Evolutionary conservation across 1,140 invertebrate genomes (phyloP).

Genomic region (Caenorhabditis latens): DNA sequence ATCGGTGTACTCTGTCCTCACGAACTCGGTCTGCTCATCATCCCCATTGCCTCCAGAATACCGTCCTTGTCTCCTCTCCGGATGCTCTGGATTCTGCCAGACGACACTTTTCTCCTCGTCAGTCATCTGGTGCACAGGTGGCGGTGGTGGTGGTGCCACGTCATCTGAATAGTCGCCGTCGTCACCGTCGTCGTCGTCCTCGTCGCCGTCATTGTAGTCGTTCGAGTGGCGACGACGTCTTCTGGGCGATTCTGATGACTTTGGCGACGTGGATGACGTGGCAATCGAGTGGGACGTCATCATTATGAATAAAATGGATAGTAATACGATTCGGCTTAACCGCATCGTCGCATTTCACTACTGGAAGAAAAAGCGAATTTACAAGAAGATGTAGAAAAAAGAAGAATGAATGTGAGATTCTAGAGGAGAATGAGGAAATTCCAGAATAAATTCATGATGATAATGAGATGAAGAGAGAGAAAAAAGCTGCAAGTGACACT

Average conservation of each 20-base stretch:
- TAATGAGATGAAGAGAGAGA: background rate
- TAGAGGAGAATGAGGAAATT: background rate
- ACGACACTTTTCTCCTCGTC: constrained; percentile 4
- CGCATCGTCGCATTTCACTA: constrained; percentile 11
- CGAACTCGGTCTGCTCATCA: constrained; percentile 60
- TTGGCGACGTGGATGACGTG: background rate
- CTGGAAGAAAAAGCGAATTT: background rate
- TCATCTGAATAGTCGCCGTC: constrained; percentile 47
- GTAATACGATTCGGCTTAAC: background rate
- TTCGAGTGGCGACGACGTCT: background rate
- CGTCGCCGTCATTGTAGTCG: background rate
- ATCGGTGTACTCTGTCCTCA: constrained; percentile 57
- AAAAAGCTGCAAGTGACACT: constrained; percentile 29
- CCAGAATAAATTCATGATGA: background rate
- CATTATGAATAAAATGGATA: background rate
- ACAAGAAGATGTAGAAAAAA: background rate
- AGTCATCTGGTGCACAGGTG: background rate
- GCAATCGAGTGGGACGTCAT: background rate
- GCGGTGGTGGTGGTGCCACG: constrained; percentile 9
- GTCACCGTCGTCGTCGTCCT: background rate
- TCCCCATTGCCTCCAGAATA: constrained; percentile 34
- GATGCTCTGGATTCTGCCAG: constrained; percentile 49
- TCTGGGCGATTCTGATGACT: background rate
- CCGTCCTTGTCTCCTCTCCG: constrained; percentile 42
- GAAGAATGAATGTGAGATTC: background rate